Conservation (phyloP, 2,888 invertebrate genomes). For the Cosmorhoe ocellata region DNA sequence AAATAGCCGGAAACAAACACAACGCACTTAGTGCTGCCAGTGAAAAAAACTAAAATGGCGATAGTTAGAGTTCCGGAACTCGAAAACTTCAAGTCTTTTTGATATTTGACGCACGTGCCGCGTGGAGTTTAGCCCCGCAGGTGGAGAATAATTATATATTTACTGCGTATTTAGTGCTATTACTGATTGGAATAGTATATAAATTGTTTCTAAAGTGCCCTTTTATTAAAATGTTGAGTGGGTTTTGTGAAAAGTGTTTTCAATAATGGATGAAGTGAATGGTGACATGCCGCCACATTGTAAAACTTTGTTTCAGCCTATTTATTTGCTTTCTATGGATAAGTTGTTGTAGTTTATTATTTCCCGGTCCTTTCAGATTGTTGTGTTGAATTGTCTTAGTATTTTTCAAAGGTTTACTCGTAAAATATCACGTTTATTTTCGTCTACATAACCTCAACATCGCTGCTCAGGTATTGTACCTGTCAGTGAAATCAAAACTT, state of each 20-base stretch:
- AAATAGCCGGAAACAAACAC: neutral
- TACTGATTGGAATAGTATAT: conserved; percentile 37
- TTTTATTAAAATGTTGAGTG: conserved; percentile 45
- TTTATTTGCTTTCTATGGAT: conserved; percentile 4
- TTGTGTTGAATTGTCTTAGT: neutral
- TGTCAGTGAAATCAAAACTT: neutral
- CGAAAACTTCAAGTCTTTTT: conserved; percentile 68
- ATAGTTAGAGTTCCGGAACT: conserved; percentile 58
- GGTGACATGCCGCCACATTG: conserved; percentile 57
- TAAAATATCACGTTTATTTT: conserved; percentile 24
- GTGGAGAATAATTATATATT: conserved; percentile 60
- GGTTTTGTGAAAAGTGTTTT: conserved; percentile 55
- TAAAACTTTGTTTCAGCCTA: conserved; percentile 37
- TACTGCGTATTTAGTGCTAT: conserved; percentile 48
- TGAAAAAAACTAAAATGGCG: conserved; percentile 61
- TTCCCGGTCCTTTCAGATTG: neutral
- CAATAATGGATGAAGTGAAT: conserved; percentile 35
- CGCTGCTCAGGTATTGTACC: neutral
- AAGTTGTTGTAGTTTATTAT: neutral
- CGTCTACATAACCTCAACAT: conserved; percentile 41
- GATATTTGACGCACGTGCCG: conserved; percentile 81
- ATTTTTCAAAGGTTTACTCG: neutral
- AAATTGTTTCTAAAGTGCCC: conserved; percentile 48
- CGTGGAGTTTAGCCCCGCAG: conserved; percentile 81
- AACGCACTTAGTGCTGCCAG: conserved; percentile 47